Conservation (phyloP, 2,888 invertebrate genomes). For the Stenotaenia linearis region DNA sequence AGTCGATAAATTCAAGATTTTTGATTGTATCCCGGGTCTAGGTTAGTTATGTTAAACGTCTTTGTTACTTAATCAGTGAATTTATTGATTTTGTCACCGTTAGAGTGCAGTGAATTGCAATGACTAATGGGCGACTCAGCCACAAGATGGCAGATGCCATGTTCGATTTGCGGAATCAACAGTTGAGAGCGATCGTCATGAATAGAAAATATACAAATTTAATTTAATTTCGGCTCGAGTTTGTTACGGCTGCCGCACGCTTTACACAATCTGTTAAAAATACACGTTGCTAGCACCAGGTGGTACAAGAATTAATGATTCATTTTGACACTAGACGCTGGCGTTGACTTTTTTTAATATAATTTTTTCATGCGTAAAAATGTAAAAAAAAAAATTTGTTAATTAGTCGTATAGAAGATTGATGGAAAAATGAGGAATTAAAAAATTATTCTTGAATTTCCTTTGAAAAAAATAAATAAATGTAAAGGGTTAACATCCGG, state of each 20-base stretch:
- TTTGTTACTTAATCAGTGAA: no score
- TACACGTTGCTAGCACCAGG: not conserved
- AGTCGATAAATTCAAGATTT: no score
- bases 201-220: no score
- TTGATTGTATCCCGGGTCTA: no score
- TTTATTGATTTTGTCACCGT: no score
- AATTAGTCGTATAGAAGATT: not conserved
- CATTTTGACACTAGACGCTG: not conserved
- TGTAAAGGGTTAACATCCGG: slow-evolving; percentile 11
- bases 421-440: not conserved
- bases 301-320: not conserved
- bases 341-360: not conserved
- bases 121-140: no score
- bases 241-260: no score
- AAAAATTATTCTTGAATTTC: not conserved
- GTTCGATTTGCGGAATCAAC: not conserved
- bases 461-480: not conserved
- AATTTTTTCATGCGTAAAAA: not conserved
- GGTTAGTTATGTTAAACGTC: no score
- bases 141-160: no score
- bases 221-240: no score
- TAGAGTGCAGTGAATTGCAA: no score
- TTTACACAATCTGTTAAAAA: not conserved
- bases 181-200: not conserved
- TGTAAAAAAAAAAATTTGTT: not conserved